Base-by-base conservation (phyloP, 2,888 invertebrate genomes). In the Tricholauxania praeusta region DNA sequence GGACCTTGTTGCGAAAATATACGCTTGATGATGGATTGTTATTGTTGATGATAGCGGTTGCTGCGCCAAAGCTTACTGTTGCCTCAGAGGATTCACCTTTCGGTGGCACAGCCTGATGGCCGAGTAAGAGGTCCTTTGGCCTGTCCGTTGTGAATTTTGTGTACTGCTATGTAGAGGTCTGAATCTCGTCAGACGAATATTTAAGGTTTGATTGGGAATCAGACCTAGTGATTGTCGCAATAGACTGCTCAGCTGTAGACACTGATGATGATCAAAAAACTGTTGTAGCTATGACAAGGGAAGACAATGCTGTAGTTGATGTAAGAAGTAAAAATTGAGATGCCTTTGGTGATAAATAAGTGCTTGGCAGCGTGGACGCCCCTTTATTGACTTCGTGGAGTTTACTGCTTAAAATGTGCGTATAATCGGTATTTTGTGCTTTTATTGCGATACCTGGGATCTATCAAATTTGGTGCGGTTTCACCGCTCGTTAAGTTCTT, bases 1-100 rank as follows among this genome's bases (percentile, higher is more conserved):
- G 86, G 79, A 86, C 83, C 80, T 86, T 86, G 76, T 83, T 82
- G 67, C 83, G 82, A 79, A 84, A 77, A 39, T 10, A 39, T 8
- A 39, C 10, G 78, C 79, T 84, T 60, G 82, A 82, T 64, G 83
- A 82, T 57, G 49, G 62, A 78, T 79, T 55, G 79, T 80, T 52
- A 80, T 80, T 65, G 78, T 80, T 70, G 77, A 78, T 74, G 78
- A 78, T 59, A 71, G 75, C 67, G 69, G 75, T 68, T 74, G 74
- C 57, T 52, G 72, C 64, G 67, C 79, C 75, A 22, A 74, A 65
- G 55, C 77, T 69, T 48, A 74, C 53, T 47, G 68, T 69, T 66
- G 75, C 69, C 52, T 68, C 64, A 64, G 78, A 64, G 70, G 73
- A 51, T 57, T 71, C 73, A 63, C 64, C 71, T 64, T 67, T 70